Evolutionary conservation across 2,113 vertebrate species (phyloP).

Genomic region (Ophthalmolycus amberensis): DNA sequence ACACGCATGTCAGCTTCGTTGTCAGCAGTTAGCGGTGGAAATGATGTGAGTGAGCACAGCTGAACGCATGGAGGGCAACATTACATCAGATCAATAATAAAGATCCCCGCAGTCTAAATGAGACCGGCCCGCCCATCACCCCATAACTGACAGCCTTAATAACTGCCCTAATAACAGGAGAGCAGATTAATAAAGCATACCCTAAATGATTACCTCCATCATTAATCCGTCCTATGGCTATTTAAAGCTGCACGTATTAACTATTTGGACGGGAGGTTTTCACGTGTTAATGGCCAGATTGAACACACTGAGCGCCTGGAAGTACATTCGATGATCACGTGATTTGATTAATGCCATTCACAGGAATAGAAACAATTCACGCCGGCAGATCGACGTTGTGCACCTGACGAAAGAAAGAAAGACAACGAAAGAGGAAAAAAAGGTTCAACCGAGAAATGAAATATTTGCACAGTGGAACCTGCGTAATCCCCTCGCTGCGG

Average conservation of each 20-base stretch:
- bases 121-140: constrained; percentile 29
- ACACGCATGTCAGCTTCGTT: constrained; percentile 17
- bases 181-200: constrained; percentile 78
- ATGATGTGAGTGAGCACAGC: constrained; percentile 41
- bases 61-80: constrained; percentile 32
- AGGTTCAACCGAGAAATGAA: constrained; percentile 51
- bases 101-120: constrained; percentile 51
- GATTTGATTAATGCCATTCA: constrained; percentile 69
- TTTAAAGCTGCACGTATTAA: constrained; percentile 76
- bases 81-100: constrained; percentile 65
- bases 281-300: constrained; percentile 67
- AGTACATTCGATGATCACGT: constrained; percentile 60
- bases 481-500: constrained; percentile 52
- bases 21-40: constrained; percentile 31
- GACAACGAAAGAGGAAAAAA: background rate
- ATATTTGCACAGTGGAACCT: constrained; percentile 55
- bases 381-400: constrained; percentile 11
- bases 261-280: constrained; percentile 76
- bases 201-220: constrained; percentile 78
- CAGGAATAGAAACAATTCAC: constrained; percentile 67
- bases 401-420: constrained; percentile 35
- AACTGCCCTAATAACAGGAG: constrained; percentile 73
- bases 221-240: constrained; percentile 76
- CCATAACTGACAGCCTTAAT: constrained; percentile 70
- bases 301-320: constrained; percentile 45